Evolutionary conservation across 2,888 invertebrate species (phyloP), one percentile per base, ranked within the genome.

Genomic region (Trisateles emortualis): DNA sequence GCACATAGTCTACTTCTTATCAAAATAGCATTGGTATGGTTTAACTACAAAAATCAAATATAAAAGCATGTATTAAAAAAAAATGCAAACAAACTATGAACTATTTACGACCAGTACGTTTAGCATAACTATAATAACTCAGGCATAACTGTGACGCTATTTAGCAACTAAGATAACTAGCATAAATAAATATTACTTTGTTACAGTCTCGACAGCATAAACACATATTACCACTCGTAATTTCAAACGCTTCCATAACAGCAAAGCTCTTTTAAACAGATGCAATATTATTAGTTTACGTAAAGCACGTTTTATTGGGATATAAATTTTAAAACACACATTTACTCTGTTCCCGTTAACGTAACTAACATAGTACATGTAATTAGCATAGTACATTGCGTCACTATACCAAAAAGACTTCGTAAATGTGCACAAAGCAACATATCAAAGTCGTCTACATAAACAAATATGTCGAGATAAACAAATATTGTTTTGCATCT

Each of bases 401-500:
- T 43, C 33, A 22, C 24, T 24, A 22, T 11, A 50, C 24, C 17
- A 33, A 33, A 44, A 43, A 32, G 3, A 14, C 2, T 22, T 19
- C 30, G 43, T 29, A 26, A 46, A n/a, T 42, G 26, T 40, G 45
- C n/a, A 11, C 48, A n/a, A n/a, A n/a, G n/a, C n/a, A 30, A 36
- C 41, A 22, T 17, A 48, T 52, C 35, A 45, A 46, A 11, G n/a
- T 58, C 59, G 40, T 65, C 59, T 52, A 47, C 49, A 46, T 67
- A 68, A 71, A 73, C 59, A 64, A 64, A 64, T 67, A 65, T 60
- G n/a, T 65, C 59, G 53, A 47, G 51, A 46, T 67, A 68, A 71
- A 73, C 59, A 64, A 64, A 64, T 67, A 65, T 60, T 62, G 53
- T 61, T n/a, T 64, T 54, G 55, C 59, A 59, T 55, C 57, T 59